Evolutionary conservation across 2,797 vertebrate genomes (phyloP).

Genomic region (Cebuella pygmaea): DNA sequence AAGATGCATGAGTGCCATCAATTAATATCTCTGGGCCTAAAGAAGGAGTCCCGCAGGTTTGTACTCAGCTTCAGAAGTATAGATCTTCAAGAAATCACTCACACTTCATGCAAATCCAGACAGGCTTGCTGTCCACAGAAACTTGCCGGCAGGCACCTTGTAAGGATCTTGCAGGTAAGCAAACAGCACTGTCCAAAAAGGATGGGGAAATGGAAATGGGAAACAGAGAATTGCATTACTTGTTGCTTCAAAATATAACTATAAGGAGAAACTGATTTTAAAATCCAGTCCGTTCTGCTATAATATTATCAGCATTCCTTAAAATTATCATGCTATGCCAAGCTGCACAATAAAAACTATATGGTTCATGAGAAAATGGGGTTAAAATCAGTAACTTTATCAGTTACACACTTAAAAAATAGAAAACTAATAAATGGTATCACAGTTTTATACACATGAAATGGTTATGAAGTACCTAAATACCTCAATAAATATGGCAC

Average conservation of each 20-base stretch:
- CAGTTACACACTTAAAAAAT: neutral
- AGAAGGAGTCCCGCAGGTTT: neutral
- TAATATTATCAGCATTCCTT: neutral
- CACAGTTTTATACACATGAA: neutral
- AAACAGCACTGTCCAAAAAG: neutral
- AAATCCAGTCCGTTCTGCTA: slow-evolving; percentile 21
- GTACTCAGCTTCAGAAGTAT: neutral
- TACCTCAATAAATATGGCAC: neutral
- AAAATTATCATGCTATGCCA: neutral
- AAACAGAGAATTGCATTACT: neutral
- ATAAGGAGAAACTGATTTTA: neutral
- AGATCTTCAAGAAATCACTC: neutral
- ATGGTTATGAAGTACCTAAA: neutral
- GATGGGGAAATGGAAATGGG: neutral
- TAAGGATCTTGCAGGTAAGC: neutral
- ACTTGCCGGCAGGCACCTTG: neutral
- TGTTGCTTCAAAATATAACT: slow-evolving; percentile 14
- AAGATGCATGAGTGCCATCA: neutral
- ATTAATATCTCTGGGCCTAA: neutral
- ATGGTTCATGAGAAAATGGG: neutral
- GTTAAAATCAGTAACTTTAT: neutral
- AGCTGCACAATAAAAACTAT: neutral
- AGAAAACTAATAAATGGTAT: neutral
- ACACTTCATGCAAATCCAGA: neutral
- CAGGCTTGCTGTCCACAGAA: neutral